Evolutionary conservation across 2,113 vertebrate species (phyloP), one percentile per base, ranked within the genome.

Genomic region (Prionailurus bengalensis): DNA sequence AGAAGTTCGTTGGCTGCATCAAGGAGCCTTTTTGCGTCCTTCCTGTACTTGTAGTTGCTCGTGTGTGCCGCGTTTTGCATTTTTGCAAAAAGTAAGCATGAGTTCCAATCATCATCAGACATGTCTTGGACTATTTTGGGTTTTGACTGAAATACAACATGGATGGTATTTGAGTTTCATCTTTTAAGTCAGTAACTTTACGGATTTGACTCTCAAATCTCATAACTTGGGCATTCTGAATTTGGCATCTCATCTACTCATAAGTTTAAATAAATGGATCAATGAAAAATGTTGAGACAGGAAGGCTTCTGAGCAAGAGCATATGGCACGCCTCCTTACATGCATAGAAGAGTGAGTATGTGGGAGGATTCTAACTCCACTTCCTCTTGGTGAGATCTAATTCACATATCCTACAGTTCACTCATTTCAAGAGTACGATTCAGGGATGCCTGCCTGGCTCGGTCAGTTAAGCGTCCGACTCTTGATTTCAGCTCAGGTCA

Each of bases 121-220:
- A 5, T 19, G 11, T 79, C 58, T 81, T 58, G 19, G 23, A 78
- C 70, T 51, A 14, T 95, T 82, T 74, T 87, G 29, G 42, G 42
- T 68, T 96, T 90, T 89, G 29, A 83, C 8, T 83, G 76, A 68
- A 94, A 68, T 80, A 53, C 31, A 66, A 9, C 63, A 31, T 33
- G 14, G 29, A 51, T 93, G 63, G 25, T 71, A 84, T 65, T 92
- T 96, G 84, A 45, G 19, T 86, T 95, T 95, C 74, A 82, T 86
- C 66, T 63, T 48, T 78, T 76, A 66, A 94, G 70, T 81, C 27
- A 71, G 31, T 66, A 65, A n/a, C n/a, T 91, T 42, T 29, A 31
- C 21, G 31, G 55, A 61, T 51, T 94, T 87, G n/a, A 74, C 55
- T 85, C 31, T 80, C 1, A 3, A 31, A n/a, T 82, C 27, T 83